A percentile compares a stretch with the other conserved stretches of the same genome.
Evolutionary conservation across 2,113 vertebrate species (phyloP).

Genomic region (Miniopterus natalensis): DNA sequence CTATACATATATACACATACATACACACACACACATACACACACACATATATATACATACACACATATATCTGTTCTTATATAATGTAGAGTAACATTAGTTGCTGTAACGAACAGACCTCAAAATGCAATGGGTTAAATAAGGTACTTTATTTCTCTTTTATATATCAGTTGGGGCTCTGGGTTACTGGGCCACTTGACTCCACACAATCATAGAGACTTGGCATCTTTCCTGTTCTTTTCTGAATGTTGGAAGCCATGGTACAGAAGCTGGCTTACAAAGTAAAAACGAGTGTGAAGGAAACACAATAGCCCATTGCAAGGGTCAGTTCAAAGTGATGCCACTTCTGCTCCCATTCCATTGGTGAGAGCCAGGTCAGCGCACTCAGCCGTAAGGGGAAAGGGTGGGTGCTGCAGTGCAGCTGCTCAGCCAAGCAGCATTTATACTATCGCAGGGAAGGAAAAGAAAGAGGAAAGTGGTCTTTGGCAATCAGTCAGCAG

Average conservation of each 20-base stretch:
- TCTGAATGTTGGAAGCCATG: neutral
- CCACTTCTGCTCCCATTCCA: neutral
- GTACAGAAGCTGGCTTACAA: neutral
- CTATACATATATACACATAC: neutral
- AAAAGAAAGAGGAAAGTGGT: neutral
- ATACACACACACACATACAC: too few relatives aligned
- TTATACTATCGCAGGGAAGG: neutral
- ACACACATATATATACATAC: too few relatives aligned
- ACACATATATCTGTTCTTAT: neutral
- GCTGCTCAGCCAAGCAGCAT: neutral
- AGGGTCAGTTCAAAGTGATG: neutral
- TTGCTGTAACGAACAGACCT: neutral
- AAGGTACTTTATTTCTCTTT: slow-evolving; percentile 12
- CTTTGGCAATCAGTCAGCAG: slow-evolving; percentile 1
- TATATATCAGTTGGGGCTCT: neutral
- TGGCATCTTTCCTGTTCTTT: neutral
- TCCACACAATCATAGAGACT: neutral
- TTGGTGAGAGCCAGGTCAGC: neutral
- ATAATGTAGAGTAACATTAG: neutral
- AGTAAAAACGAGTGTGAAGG: neutral
- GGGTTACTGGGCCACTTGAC: neutral
- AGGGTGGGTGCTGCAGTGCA: neutral
- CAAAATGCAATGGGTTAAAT: neutral
- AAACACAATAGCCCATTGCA: neutral
- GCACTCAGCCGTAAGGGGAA: neutral